These are phyloP conservation scores for Chalcosyrphus nemorum DNA, from an alignment of 2,888 invertebrate genomes.

Conservation along the genomic window DNA sequence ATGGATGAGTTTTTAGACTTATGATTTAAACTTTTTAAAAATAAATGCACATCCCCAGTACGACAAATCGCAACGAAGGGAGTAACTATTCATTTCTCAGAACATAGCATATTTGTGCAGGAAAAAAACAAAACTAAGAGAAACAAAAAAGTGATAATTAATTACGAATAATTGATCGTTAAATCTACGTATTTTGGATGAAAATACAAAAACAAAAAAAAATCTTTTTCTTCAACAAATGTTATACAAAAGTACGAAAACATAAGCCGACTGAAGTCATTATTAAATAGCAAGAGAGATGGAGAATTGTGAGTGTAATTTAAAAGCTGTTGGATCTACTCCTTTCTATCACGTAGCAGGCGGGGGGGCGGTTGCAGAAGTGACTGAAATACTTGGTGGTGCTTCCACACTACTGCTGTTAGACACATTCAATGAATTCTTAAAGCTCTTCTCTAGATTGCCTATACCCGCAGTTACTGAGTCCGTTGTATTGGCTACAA, in stretches of 20 bases:
- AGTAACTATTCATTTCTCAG: slow-evolving; percentile 2
- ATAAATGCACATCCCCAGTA: slow-evolving; percentile 34
- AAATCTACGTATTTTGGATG: slow-evolving; percentile 1
- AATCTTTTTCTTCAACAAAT: too few relatives aligned
- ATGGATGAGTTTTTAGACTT: slow-evolving; percentile 24
- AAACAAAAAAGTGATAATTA: background rate
- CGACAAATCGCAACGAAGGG: background rate
- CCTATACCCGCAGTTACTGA: slow-evolving; percentile 11
- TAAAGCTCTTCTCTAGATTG: slow-evolving; percentile 57
- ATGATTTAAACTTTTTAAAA: slow-evolving; percentile 6
- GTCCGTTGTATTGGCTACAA: slow-evolving; percentile 36
- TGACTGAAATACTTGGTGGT: slow-evolving; percentile 43
- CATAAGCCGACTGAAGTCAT: slow-evolving; percentile 29
- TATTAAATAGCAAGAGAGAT: slow-evolving; percentile 55
- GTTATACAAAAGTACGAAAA: slow-evolving; percentile 15
- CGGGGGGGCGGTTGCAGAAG: slow-evolving; percentile 10
- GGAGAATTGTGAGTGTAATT: slow-evolving; percentile 21
- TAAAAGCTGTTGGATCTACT: background rate
- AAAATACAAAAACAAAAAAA: slow-evolving; percentile 35
- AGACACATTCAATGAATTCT: slow-evolving; percentile 58
- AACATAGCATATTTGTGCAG: slow-evolving; percentile 8
- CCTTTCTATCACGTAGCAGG: slow-evolving; percentile 63
- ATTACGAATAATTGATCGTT: slow-evolving; percentile 21
- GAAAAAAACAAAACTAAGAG: background rate
- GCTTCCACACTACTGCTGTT: slow-evolving; percentile 52